phyloP scores from a whole-genome alignment of 2,113 vertebrate genomes.

The Toxotes chatareus region DNA sequence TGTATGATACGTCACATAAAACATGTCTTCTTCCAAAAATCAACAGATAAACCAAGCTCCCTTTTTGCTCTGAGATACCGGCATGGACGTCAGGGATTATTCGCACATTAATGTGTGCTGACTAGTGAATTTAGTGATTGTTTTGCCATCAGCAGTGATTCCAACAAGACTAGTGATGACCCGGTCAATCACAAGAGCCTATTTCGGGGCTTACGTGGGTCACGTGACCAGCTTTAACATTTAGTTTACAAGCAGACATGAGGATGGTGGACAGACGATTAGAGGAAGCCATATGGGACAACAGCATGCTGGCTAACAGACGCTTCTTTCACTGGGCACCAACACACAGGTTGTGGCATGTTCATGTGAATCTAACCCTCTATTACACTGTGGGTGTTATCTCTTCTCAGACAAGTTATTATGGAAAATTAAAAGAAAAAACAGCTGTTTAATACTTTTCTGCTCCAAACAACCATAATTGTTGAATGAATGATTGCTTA shows the following conservation, averaged over 20 bases:
- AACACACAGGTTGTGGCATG: slow-evolving; percentile 35
- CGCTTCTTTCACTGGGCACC: slow-evolving; percentile 49
- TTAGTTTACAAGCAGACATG: slow-evolving; percentile 49
- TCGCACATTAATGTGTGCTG: not conserved
- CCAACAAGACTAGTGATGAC: slow-evolving; percentile 26
- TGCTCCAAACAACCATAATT: not conserved
- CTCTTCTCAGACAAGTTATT: slow-evolving; percentile 8
- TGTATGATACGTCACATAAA: not conserved
- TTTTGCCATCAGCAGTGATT: slow-evolving; percentile 39
- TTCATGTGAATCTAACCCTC: slow-evolving; percentile 29
- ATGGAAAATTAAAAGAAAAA: not conserved
- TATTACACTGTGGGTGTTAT: not conserved
- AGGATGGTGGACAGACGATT: slow-evolving; percentile 50
- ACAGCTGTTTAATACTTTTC: not conserved
- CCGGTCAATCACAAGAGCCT: slow-evolving; percentile 42
- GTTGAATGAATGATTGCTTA: slow-evolving; percentile 5
- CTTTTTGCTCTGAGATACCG: not conserved
- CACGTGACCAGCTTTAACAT: slow-evolving; percentile 39
- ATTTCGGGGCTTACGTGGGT: slow-evolving; percentile 18
- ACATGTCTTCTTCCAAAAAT: not conserved
- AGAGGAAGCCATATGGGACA: slow-evolving; percentile 69
- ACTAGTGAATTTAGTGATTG: slow-evolving; percentile 14
- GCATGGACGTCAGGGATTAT: not conserved
- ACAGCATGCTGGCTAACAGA: slow-evolving; percentile 62
- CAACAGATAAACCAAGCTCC: slow-evolving; percentile 4